These are phyloP conservation scores for Belonocnema kinseyi DNA, from an alignment of 1,140 invertebrate genomes.

Conservation along the genomic window DNA sequence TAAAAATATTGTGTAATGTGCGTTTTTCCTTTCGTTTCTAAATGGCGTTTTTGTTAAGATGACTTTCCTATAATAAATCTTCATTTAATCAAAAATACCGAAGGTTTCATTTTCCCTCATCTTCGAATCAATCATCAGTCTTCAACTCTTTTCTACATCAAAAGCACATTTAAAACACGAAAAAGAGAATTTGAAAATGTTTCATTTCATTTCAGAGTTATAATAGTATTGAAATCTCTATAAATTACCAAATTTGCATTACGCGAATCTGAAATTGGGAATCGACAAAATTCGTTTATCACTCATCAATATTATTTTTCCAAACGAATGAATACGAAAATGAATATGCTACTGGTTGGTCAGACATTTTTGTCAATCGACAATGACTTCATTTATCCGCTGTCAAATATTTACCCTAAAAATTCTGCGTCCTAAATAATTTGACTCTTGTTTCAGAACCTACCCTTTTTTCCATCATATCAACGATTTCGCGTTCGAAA, in stretches of 20 bases:
- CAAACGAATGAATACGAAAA: slow-evolving; percentile 17
- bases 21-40: neutral
- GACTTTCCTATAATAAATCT: slow-evolving; percentile 7
- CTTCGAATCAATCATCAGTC: neutral
- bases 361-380: slow-evolving; percentile 30
- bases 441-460: slow-evolving; percentile 5
- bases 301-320: slow-evolving; percentile 28
- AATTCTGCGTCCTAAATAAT: slow-evolving; percentile 17
- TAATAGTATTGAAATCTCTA: neutral
- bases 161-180: neutral
- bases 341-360: slow-evolving; percentile 3
- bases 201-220: neutral
- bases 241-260: neutral
- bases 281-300: slow-evolving; percentile 14
- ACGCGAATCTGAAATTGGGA: neutral
- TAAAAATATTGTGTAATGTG: slow-evolving; percentile 51
- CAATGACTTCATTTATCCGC: slow-evolving; percentile 27
- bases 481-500: slow-evolving; percentile 46
- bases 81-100: neutral
- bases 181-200: no score
- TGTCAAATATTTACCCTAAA: slow-evolving; percentile 32
- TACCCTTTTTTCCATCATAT: slow-evolving; percentile 35
- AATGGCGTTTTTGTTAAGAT: slow-evolving; percentile 3
- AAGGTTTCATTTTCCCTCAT: slow-evolving; percentile 9
- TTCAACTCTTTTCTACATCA: neutral